Evolutionary conservation across 2,797 vertebrate species (phyloP), one percentile per base, ranked within the genome.

Genomic region (Sylvia borin): DNA sequence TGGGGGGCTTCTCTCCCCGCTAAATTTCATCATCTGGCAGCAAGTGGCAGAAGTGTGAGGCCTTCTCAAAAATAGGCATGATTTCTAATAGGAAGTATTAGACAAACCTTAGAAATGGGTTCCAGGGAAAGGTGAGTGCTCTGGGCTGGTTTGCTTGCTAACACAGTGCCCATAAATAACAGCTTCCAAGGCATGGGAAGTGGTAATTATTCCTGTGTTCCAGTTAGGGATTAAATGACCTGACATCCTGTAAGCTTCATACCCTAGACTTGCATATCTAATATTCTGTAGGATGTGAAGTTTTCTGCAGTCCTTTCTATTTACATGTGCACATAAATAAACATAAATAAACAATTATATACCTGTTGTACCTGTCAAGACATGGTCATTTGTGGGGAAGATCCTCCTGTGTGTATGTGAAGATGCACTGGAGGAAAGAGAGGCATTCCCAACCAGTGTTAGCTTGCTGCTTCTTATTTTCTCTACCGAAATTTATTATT

Each of bases 121-220:
- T 81, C 31, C 38, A 73, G 78, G 66, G 47, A 72, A 72, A 91
- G 67, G 71, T 67, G 64, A 89, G 26, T 13, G 24, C 77, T 81
- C 71, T 82, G 81, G 62, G 78, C 50, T 89, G 67, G 32, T 78
- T 89, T 87, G 19, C 74, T 91, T 81, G 87, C 87, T 87, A 53
- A 42, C 40, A 22, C 11, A 25, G 11, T 79, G 42, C 58, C 78
- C 36, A 25, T 76, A 87, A 89, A 72, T 61, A 81, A 68, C 78
- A 70, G 64, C 78, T 93, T 79, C 34, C 64, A 76, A 75, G 84
- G 67, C 32, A 32, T 31, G 38, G 74, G 42, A 47, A 65, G 34
- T 5, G 2, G 73, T 50, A 57, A 92, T 47, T 38, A 81, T 32
- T 85, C 79, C 43, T 47, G 32, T 36, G 47, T 22, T 93, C 85